A percentile compares a stretch with the other conserved stretches of the same genome.
These are phyloP conservation scores for Malacoctenus gilli DNA, from an alignment of 2,797 vertebrate species.

Conservation along the genomic window DNA sequence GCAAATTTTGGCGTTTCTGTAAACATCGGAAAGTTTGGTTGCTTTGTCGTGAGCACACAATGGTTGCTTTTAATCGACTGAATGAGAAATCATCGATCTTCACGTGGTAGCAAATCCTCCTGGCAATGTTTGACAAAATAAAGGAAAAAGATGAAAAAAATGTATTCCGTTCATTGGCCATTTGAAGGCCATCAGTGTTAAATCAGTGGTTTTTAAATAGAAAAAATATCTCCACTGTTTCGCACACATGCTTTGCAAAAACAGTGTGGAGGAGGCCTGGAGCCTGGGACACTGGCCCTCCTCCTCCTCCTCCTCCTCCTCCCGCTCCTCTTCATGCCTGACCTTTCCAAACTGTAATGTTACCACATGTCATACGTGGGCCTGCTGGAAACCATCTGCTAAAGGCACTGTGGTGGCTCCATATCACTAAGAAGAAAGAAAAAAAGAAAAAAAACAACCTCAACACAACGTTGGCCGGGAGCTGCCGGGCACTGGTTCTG, in stretches of 20 bases:
- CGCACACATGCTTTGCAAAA: neutral
- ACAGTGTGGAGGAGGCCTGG: slow-evolving; percentile 16
- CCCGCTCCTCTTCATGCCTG: slow-evolving; percentile 68
- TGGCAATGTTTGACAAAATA: too few species aligned
- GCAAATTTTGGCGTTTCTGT: too few species aligned
- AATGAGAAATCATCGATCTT: too few species aligned
- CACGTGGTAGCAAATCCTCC: too few species aligned
- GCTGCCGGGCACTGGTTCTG: slow-evolving; percentile 56
- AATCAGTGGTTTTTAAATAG: too few species aligned
- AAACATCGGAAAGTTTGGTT: too few species aligned
- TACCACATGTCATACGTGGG: slow-evolving; percentile 78
- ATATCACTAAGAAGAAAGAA: slow-evolving; percentile 26
- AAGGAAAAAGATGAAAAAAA: too few species aligned
- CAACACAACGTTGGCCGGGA: slow-evolving; percentile 32
- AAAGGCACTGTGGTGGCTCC: slow-evolving; percentile 63
- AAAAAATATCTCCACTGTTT: too few species aligned
- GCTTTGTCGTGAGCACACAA: too few species aligned
- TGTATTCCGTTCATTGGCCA: too few species aligned
- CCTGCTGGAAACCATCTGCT: slow-evolving; percentile 83
- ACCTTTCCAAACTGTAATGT: slow-evolving; percentile 81
- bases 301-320: slow-evolving; percentile 15
- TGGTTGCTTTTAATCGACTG: too few species aligned
- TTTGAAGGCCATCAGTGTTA: too few species aligned
- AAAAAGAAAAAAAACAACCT: slow-evolving; percentile 9
- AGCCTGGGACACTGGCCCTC: slow-evolving; percentile 18